Evolutionary conservation across 2,888 invertebrate genomes (phyloP).

Genomic region (Carpatolechia fugitivella): DNA sequence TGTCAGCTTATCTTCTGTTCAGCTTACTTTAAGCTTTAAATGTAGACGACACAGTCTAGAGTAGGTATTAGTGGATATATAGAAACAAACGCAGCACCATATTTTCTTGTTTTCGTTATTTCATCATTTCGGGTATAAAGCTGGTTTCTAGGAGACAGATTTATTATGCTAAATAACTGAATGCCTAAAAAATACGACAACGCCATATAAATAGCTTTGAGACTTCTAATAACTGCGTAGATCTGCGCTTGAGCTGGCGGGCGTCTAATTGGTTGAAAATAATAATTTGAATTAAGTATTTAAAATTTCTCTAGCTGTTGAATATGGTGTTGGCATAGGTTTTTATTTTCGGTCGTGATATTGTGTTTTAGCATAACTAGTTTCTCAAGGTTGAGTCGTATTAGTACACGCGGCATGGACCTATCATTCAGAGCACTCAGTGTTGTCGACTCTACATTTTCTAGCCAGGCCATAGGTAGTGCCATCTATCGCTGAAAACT

Average conservation of each 20-base stretch:
- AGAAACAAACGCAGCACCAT: neutral
- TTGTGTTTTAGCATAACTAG: constrained; percentile 67
- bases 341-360: constrained; percentile 59
- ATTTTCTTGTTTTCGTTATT: neutral
- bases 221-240: neutral
- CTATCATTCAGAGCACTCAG: constrained; percentile 9
- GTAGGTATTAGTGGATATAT: no score
- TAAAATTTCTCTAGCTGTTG: constrained; percentile 6
- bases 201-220: neutral
- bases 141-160: neutral
- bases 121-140: neutral
- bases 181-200: neutral
- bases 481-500: no score
- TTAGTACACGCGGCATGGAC: constrained; percentile 44
- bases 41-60: no score
- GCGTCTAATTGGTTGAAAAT: neutral
- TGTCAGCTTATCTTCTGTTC: no score
- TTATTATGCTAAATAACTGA: neutral
- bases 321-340: constrained; percentile 18
- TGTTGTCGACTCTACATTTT: neutral
- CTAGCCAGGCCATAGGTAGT: no score
- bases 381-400: constrained; percentile 60
- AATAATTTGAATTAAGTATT: neutral
- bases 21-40: no score
- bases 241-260: neutral